phyloP scores from a whole-genome alignment of 2,113 vertebrate genomes.

The Hystrix brachyura region DNA sequence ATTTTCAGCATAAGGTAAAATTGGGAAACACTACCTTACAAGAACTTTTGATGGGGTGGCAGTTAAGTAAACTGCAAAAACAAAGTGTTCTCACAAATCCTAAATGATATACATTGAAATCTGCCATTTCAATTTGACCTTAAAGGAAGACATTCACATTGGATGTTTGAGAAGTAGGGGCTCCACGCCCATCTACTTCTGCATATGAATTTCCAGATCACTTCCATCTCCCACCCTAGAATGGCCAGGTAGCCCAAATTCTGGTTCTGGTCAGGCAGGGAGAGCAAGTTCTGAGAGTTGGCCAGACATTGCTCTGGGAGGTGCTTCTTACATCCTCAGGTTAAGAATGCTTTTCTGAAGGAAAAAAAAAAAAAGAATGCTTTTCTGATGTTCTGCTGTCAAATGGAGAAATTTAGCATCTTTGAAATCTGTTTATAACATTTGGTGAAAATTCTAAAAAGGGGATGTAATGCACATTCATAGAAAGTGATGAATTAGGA shows the following conservation, averaged over 20 bases:
- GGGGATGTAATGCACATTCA: not conserved
- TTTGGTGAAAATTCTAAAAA: not conserved
- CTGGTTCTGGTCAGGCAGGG: not conserved
- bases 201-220: not conserved
- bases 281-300: not conserved
- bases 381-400: not conserved
- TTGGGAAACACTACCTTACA: too few relatives aligned
- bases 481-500: not conserved
- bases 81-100: not conserved
- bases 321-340: not conserved
- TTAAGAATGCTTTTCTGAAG: not conserved
- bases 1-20: too few relatives aligned
- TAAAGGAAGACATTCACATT: not conserved
- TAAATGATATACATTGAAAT: not conserved
- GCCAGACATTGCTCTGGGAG: not conserved
- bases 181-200: not conserved
- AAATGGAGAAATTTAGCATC: not conserved
- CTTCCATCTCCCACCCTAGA: not conserved
- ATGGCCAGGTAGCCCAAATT: not conserved
- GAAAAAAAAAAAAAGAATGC: not conserved
- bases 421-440: not conserved
- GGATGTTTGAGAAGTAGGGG: not conserved
- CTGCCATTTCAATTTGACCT: not conserved
- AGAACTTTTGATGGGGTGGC: too few relatives aligned
- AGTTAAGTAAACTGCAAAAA: not conserved